Conservation (phyloP, 2,113 vertebrate species). For the Spizaetus ornatus region DNA sequence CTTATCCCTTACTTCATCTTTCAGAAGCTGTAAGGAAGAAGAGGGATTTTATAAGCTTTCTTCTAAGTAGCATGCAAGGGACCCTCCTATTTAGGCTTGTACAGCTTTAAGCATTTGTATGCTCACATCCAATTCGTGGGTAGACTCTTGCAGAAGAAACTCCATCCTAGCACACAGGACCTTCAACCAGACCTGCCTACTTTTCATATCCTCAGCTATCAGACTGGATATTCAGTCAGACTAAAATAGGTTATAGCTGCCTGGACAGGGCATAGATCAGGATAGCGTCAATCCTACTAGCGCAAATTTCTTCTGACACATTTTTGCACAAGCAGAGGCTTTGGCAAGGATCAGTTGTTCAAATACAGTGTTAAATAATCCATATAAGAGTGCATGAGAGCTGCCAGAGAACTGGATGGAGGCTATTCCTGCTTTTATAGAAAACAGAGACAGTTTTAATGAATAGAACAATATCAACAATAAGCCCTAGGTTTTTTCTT, state of each 20-base stretch:
- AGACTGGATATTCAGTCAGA: not conserved
- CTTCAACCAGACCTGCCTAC: not conserved
- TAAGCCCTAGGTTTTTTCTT: not conserved
- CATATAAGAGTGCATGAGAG: not conserved
- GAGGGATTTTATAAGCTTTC: not conserved
- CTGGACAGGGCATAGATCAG: not conserved
- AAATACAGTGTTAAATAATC: not conserved
- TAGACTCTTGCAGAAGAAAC: not conserved
- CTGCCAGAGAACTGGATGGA: not conserved
- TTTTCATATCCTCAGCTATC: not conserved
- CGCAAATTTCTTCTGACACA: not conserved
- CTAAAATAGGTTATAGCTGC: not conserved
- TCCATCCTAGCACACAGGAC: not conserved
- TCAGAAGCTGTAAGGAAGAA: not conserved
- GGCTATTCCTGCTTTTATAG: not conserved
- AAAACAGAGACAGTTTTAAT: not conserved
- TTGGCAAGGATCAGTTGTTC: not conserved
- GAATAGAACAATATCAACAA: not conserved
- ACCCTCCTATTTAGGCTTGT: not conserved
- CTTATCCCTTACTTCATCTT: slow-evolving; percentile 1
- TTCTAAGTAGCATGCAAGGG: not conserved
- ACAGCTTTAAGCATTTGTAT: not conserved
- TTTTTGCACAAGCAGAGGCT: not conserved
- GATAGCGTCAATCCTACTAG: not conserved
- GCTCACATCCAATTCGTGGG: not conserved